These are phyloP conservation scores for Troilus luridus DNA, from an alignment of 2,888 invertebrate species.

Conservation along the genomic window DNA sequence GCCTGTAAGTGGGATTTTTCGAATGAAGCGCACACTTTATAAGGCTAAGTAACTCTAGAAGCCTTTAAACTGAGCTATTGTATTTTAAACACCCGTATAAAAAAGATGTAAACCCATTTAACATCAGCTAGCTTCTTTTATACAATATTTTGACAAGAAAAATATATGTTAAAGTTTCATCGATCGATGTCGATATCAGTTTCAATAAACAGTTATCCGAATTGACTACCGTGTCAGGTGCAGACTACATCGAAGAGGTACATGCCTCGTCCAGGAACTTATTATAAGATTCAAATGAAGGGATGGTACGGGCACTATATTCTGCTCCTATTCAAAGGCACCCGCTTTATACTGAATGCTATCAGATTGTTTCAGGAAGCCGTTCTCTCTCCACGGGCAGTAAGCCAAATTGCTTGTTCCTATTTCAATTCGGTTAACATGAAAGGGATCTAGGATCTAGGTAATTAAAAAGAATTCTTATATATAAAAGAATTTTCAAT, in stretches of 20 bases:
- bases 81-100: no score
- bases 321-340: neutral
- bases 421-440: constrained; percentile 31
- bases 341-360: constrained; percentile 29
- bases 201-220: neutral
- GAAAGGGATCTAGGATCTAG: neutral
- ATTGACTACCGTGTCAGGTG: neutral
- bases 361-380: constrained; percentile 35
- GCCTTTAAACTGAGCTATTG: no score
- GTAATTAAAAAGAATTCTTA: neutral
- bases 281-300: constrained; percentile 44
- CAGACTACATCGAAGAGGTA: neutral
- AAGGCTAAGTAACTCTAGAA: no score
- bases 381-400: neutral
- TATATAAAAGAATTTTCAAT: no score
- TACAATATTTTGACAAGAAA: no score
- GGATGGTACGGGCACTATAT: neutral
- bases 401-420: neutral
- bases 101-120: no score
- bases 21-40: no score
- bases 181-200: neutral
- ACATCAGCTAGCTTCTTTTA: no score
- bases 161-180: neutral
- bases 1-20: no score
- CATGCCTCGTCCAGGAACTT: neutral